Percentiles rank a stretch among this genome's conserved stretches.
Conservation (phyloP, 1,140 invertebrate genomes). For the Zaprionus lachaisei region DNA sequence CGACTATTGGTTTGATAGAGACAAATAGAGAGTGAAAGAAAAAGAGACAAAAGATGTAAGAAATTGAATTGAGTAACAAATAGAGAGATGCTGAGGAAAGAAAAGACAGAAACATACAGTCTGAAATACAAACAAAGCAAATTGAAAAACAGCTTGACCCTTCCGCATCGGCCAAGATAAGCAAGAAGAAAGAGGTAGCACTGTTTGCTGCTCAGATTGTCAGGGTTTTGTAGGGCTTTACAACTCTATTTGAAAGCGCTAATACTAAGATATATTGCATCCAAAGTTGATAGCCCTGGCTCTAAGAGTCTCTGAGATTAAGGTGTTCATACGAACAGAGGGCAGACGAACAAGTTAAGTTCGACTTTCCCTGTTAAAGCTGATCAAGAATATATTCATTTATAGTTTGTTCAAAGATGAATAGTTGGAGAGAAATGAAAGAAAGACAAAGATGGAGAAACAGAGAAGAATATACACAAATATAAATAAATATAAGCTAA, state of each 20-base stretch:
- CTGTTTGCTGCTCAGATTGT: no score
- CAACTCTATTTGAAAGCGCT: no score
- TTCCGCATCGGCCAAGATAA: no score
- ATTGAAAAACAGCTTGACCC: not conserved
- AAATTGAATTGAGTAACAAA: not conserved
- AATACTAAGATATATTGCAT: no score
- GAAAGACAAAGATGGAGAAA: not conserved
- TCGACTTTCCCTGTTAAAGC: no score
- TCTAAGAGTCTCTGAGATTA: no score
- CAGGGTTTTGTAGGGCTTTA: no score
- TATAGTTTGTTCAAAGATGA: not conserved
- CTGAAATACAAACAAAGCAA: not conserved
- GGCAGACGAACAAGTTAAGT: no score
- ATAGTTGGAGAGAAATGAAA: not conserved
- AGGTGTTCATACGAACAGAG: no score
- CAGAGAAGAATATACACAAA: not conserved
- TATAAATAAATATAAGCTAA: not conserved
- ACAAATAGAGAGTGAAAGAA: not conserved
- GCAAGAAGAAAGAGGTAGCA: no score
- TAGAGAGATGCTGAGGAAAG: not conserved
- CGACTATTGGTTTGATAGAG: not conserved
- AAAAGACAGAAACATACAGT: not conserved
- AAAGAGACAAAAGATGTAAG: not conserved
- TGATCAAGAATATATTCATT: no score
- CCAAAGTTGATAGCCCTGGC: no score